Evolutionary conservation across 2,888 invertebrate species (phyloP), one percentile per base, ranked within the genome.

Genomic region (Sussaba pulchella): DNA sequence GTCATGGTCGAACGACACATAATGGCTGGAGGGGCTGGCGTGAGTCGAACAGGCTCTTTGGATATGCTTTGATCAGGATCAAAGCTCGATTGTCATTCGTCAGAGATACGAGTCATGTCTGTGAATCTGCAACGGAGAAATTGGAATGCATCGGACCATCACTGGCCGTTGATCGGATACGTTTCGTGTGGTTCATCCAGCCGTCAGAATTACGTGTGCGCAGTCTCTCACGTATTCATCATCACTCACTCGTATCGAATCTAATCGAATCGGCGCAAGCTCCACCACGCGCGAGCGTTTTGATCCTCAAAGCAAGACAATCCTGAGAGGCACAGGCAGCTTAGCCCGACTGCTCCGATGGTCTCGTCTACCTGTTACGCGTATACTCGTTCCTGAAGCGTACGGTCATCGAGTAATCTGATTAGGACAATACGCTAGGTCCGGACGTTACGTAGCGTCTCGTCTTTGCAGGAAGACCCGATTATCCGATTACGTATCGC

Each of bases 341-440:
- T 54, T 54, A 5, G 39, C 14, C 14, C 14, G 41, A 12, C 10
- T 6, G 17, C 21, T 19, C 39, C 12, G 21, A 19, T 8, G 57
- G 31, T 26, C n/a, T n/a, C n/a, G n/a, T n/a, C 67, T 41, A 52
- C 52, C 39, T 14, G 19, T 14, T 10, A 5, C 24, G 31, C 24
- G 12, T 41, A 24, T 24, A 67, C 52, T 69, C 54, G 52, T 41
- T 41, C 14, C 67, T 54, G 10, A 26, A 43, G 41, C 57, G 41
- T 54, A 57, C 31, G 31, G 52, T 26, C 54, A n/a, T 17, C 24
- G 52, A 24, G 14, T 69, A 41, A 69, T 69, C 54, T 41, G 67
- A 69, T 69, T 69, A 69, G 41, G 31, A 21, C 39, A 14, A 52
- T 54, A 21, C 19, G 21, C 41, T 12, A n/a, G 26, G 3, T 26